Percentiles rank a stretch among this genome's conserved stretches.
These are phyloP conservation scores for cat (Felis catus) DNA, from an alignment of 2,113 vertebrate genomes.

Conservation along the genomic window DNA sequence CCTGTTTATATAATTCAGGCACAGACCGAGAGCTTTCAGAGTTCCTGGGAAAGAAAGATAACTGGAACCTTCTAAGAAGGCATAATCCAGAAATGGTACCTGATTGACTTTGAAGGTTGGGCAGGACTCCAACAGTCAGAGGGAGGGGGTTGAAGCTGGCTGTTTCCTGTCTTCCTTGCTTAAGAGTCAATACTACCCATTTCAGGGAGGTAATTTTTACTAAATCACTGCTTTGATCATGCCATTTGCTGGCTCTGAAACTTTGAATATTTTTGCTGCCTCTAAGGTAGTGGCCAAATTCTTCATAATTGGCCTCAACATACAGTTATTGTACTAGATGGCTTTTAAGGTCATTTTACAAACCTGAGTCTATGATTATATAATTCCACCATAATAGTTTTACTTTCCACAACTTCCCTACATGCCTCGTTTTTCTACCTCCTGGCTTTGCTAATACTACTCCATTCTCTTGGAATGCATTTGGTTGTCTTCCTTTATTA, in stretches of 20 bases:
- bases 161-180: not conserved
- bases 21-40: not conserved
- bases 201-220: conserved; percentile 2
- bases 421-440: not conserved
- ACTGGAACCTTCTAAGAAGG: not conserved
- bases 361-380: not conserved
- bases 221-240: not conserved
- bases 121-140: not conserved
- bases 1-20: not conserved
- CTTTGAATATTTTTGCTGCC: not conserved
- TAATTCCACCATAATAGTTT: not conserved
- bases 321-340: not conserved
- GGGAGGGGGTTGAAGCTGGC: not conserved
- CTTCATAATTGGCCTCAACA: not conserved
- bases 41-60: not conserved
- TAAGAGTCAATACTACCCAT: not conserved
- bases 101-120: not conserved
- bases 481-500: conserved; percentile 6
- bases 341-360: not conserved
- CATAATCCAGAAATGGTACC: not conserved
- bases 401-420: not conserved
- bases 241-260: conserved; percentile 33
- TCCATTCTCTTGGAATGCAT: not conserved
- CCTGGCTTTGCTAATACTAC: not conserved
- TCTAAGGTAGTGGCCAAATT: not conserved